phyloP scores from a whole-genome alignment of 1,140 invertebrate genomes.

The Stratiolaelaps scimitus region DNA sequence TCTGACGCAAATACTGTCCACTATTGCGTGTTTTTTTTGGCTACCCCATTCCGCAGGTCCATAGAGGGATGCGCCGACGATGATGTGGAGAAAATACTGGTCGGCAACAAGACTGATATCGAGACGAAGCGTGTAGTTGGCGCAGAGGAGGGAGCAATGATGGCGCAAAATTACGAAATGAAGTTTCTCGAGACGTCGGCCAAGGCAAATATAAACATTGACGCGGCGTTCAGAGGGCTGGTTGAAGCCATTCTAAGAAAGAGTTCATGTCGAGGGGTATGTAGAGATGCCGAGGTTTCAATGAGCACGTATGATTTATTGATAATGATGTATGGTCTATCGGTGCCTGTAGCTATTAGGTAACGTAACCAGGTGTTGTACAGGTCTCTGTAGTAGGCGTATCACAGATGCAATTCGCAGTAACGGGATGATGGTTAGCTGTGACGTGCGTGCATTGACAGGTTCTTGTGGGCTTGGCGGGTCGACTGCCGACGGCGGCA shows the following conservation, averaged over 20 bases:
- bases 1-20: too few relatives aligned
- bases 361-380: too few relatives aligned
- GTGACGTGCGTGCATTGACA: too few relatives aligned
- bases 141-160: constrained; percentile 72
- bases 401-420: too few relatives aligned
- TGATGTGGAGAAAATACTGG: constrained; percentile 98
- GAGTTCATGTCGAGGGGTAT: neutral
- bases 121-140: constrained; percentile 86
- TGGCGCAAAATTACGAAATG: constrained; percentile 92
- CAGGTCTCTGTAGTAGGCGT: too few relatives aligned
- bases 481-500: too few relatives aligned
- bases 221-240: constrained; percentile 88
- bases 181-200: constrained; percentile 98
- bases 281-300: too few relatives aligned
- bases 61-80: constrained; percentile 81
- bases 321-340: too few relatives aligned
- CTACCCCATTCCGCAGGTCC: constrained; percentile 32
- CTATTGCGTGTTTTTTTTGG: constrained; percentile 29
- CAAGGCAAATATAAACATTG: constrained; percentile 94
- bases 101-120: constrained; percentile 99
- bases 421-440: too few relatives aligned
- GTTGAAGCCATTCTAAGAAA: constrained; percentile 90
- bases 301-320: too few relatives aligned
- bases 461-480: too few relatives aligned
- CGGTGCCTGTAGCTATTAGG: too few relatives aligned